phyloP scores from a whole-genome alignment of 2,113 vertebrate genomes.

The Seriola quinqueradiata region DNA sequence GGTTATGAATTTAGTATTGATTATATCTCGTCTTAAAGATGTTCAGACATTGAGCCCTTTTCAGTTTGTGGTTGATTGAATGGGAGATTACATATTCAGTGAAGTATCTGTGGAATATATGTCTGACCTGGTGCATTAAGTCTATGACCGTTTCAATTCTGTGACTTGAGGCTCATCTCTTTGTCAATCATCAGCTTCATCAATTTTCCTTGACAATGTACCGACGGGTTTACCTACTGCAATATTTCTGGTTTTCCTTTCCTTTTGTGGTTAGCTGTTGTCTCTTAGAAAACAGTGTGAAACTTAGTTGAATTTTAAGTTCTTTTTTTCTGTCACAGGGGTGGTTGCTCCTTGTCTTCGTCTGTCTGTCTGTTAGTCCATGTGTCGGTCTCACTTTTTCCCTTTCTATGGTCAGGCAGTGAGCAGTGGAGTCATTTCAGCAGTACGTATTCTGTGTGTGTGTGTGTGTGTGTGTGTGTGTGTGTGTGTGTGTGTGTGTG shows the following conservation, averaged over 20 bases:
- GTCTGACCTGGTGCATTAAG: background rate
- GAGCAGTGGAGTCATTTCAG: slow-evolving; percentile 44
- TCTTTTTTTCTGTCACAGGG: background rate
- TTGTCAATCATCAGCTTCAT: background rate
- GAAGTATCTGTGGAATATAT: slow-evolving; percentile 19
- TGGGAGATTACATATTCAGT: slow-evolving; percentile 2
- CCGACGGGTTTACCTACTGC: background rate
- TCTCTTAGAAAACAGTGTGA: background rate
- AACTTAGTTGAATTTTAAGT: background rate
- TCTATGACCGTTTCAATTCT: background rate
- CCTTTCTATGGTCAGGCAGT: slow-evolving; percentile 28
- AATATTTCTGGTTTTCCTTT: background rate
- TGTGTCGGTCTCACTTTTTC: slow-evolving; percentile 38
- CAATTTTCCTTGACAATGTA: background rate
- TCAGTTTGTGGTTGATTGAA: slow-evolving; percentile 39
- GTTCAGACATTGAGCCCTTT: slow-evolving; percentile 57
- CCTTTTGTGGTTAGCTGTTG: background rate
- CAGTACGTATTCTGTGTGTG: slow-evolving; percentile 10
- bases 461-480: slow-evolving; percentile 33
- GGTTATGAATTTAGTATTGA: slow-evolving; percentile 79
- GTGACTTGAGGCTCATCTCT: background rate
- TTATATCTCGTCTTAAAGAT: slow-evolving; percentile 61
- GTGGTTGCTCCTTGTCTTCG: slow-evolving; percentile 27
- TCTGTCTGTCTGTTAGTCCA: slow-evolving; percentile 35
- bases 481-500: slow-evolving; percentile 24